These are phyloP conservation scores for Drosophila carrolli DNA, from an alignment of 1,140 invertebrate genomes.

Conservation along the genomic window DNA sequence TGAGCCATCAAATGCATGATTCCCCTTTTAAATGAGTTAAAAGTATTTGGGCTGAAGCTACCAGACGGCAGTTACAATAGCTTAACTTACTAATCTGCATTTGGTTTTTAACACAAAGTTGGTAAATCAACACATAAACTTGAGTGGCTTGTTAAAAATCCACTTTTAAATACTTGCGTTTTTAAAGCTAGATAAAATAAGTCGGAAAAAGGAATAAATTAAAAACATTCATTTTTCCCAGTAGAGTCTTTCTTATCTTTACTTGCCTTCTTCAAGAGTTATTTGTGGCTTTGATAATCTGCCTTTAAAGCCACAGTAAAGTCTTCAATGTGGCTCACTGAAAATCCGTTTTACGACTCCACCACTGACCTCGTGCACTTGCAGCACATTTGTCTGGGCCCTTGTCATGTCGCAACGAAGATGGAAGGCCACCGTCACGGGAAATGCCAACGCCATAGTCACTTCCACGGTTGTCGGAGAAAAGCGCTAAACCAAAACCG, in stretches of 20 bases:
- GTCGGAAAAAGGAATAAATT: background rate
- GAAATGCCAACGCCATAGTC: slow-evolving; percentile 9
- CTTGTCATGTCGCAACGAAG: slow-evolving; percentile 52
- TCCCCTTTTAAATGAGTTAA: no score
- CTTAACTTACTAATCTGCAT: no score
- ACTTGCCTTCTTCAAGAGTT: slow-evolving; percentile 2
- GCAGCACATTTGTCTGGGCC: slow-evolving; percentile 51
- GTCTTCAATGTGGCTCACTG: slow-evolving; percentile 24
- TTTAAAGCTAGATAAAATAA: no score
- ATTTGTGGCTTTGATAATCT: slow-evolving; percentile 30
- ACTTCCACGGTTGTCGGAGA: slow-evolving; percentile 6
- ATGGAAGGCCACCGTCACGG: slow-evolving; percentile 44
- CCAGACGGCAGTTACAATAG: no score
- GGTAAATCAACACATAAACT: no score
- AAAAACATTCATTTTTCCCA: background rate
- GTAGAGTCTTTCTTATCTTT: background rate
- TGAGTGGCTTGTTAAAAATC: no score
- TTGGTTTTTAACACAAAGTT: no score
- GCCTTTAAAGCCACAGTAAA: slow-evolving; percentile 29
- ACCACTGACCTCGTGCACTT: slow-evolving; percentile 54
- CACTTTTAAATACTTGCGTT: no score
- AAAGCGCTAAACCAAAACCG: slow-evolving; percentile 19
- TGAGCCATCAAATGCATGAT: no score
- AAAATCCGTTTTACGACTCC: slow-evolving; percentile 46
- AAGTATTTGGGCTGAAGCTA: no score